Base-by-base conservation (phyloP, 1,140 invertebrate genomes). In the Cataglyphis hispanica region DNA sequence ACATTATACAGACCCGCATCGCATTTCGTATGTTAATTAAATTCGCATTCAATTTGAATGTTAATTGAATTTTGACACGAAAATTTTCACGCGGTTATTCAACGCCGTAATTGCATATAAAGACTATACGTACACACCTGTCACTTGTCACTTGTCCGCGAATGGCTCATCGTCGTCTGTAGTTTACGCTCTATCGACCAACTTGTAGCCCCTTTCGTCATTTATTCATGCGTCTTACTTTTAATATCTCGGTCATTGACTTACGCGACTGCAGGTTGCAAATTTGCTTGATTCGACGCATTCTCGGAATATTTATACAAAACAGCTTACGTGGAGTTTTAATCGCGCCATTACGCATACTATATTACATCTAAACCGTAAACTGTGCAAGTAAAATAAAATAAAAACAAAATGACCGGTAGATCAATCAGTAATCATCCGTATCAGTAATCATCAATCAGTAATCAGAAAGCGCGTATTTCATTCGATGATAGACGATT, bases 171-270 rank as follows among this genome's bases (percentile, higher is more conserved):
- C 37, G 78, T 81, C 58, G 72, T 19, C 37, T 83, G 46, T 72
- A 70, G 53, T 61, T 72, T 83, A 83, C 53, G 25, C 37, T 83
- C 56, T 50, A 83, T 83, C 78, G 78, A 83, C 67, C 78, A 69
- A 83, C 78, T 74, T 83, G 60, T 61, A 74, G 8, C 53, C 53
- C 19, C 78, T 83, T 83, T 72, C 53, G 19, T 72, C 78, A 19
- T 46, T 74, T 61, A 66, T 46, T 19, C 22, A 60, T 83, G 78
- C 31, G 67, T 83, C 78, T 83, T 83, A 83, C 78, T 83, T 83
- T 60, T 83, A 74, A 83, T 74, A 83, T 83, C 67, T 72, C 78
- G 78, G 67, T 61, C 78, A 83, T 72, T 53, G 37, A 74, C 53
- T 83, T 25, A 74, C 25, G 11, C 22, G 11, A 34, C 13, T 8